Conservation (phyloP, 2,113 vertebrate genomes). For the Burhinus bistriatus region DNA sequence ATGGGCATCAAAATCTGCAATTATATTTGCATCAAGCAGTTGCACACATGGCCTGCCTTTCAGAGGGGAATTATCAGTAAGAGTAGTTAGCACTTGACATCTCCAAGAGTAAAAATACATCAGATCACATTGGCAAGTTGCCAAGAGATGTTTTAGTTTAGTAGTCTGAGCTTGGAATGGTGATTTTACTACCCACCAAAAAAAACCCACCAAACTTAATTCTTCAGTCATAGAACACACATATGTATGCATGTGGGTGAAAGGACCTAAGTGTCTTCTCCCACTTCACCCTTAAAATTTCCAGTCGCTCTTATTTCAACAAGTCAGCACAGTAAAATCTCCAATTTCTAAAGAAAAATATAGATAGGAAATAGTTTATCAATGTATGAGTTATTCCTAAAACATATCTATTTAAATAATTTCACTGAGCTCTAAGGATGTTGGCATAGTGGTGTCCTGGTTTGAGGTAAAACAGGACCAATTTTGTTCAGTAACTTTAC, state of each 20-base stretch:
- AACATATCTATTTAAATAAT: not conserved
- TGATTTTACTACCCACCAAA: not conserved
- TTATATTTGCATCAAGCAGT: not conserved
- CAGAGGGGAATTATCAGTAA: not conserved
- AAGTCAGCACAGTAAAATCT: not conserved
- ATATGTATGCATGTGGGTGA: not conserved
- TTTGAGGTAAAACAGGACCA: too few species aligned
- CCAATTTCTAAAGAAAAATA: not conserved
- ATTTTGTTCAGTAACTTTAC: too few species aligned
- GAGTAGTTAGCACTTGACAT: not conserved
- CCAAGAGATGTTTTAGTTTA: not conserved
- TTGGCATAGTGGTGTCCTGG: not conserved
- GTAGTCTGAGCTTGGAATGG: not conserved
- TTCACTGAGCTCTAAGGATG: not conserved
- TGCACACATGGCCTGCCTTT: not conserved
- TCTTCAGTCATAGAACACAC: not conserved
- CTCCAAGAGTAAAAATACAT: not conserved
- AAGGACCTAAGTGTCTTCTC: not conserved
- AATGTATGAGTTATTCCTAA: not conserved
- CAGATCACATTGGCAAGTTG: not conserved
- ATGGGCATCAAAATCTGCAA: not conserved
- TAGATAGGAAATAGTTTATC: not conserved
- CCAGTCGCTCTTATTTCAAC: not conserved
- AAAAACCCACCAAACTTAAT: not conserved
- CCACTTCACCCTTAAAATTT: not conserved